Base-by-base conservation (phyloP, 2,888 invertebrate genomes). In the Drosophila sordidapex region DNA sequence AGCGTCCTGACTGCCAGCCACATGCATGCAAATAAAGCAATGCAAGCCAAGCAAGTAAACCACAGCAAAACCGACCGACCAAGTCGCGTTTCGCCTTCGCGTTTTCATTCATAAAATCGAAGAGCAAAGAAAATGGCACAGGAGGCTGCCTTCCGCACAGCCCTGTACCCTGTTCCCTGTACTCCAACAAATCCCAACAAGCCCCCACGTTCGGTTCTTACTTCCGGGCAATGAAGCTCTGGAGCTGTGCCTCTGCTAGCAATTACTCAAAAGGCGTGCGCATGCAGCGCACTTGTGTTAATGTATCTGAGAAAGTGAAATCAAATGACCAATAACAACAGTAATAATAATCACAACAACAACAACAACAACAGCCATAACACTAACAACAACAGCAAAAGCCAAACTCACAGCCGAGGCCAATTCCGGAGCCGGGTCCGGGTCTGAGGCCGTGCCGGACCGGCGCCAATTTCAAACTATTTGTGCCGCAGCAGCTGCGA, bases 21-120 rank as follows among this genome's bases (percentile, higher is more conserved):
- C 74, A 74, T 53, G 72, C 88, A 84, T 85, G 88, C 84, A 85
- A 85, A 85, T 85, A 77, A 72, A 80, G 77, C 83, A 77, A 59
- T 81, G 80, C 81, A 80, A 72, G 70, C 71, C 71, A 61, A 69
- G 61, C 83, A 74, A 85, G 70, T 63, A 73, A 82, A 70, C 63
- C 69, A 63, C 76, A 74, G 65, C 79, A 66, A 78, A 13, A 67
- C 68, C 76, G 70, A 79, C 40, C 70, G 64, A 75, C 81, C 89
- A 82, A 85, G 87, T 89, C 79, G 79, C 84, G 89, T 81, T 79
- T 71, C 80, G 82, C 76, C 81, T 82, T 82, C 82, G 81, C 82
- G 83, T 76, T 89, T 89, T 79, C 86, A 89, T 85, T 89, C 90
- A 86, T 90, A 89, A 89, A 85, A 85, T 85, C 86, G 90, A 86